phyloP scores from a whole-genome alignment of 2,113 vertebrate species.

The Eurypyga helias region DNA sequence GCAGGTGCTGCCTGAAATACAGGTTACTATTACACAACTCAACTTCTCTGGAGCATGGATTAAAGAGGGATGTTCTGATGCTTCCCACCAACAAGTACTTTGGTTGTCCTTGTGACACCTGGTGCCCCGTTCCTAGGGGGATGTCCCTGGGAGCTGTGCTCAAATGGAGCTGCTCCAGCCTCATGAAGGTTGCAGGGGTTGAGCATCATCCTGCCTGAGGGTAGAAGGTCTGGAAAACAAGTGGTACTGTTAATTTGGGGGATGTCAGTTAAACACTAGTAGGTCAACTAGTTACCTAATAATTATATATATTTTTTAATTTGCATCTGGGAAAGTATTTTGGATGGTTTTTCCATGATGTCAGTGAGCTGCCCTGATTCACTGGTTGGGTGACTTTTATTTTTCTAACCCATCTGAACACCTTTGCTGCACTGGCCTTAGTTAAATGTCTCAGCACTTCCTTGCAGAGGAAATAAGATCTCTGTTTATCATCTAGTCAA shows the following conservation, averaged over 20 bases:
- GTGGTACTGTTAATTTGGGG: rapidly evolving
- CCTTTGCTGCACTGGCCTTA: background rate
- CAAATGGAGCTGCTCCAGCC: background rate
- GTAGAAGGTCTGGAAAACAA: background rate
- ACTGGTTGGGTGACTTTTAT: background rate
- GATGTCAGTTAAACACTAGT: background rate
- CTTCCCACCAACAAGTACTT: background rate
- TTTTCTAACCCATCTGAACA: background rate
- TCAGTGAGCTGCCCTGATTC: background rate
- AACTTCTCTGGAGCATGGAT: rapidly evolving
- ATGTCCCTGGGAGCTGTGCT: background rate
- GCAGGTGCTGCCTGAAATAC: rapidly evolving
- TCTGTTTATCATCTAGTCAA: constrained; percentile 7
- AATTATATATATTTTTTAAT: background rate
- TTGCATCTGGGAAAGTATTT: background rate
- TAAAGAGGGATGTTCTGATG: rapidly evolving
- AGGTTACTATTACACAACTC: background rate
- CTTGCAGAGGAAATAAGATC: constrained; percentile 16
- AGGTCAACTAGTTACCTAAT: background rate
- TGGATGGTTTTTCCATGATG: rapidly evolving
- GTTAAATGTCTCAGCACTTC: background rate
- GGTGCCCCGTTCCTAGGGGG: rapidly evolving
- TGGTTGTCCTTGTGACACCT: rapidly evolving
- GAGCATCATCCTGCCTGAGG: background rate
- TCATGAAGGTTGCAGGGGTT: background rate